Conservation (phyloP, 2,797 vertebrate genomes). For the Graptemys geographica region DNA sequence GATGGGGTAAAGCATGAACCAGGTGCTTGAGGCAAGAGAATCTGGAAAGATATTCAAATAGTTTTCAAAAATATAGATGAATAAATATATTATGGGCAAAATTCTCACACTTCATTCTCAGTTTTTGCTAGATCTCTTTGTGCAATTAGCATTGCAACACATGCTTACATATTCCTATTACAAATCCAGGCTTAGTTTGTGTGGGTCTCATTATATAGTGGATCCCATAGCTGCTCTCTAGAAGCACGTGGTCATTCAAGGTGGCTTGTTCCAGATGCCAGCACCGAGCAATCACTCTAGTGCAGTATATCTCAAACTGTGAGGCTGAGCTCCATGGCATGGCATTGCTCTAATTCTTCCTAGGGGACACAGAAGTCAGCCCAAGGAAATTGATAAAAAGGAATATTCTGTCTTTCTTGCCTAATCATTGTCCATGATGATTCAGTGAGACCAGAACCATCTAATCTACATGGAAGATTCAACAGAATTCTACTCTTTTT, state of each 20-base stretch:
- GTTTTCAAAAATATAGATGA: not conserved
- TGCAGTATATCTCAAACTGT: slow-evolving; percentile 5
- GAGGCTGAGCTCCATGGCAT: not conserved
- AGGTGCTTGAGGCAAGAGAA: slow-evolving; percentile 12
- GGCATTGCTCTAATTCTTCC: not conserved
- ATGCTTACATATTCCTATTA: not conserved
- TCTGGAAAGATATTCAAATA: slow-evolving; percentile 11
- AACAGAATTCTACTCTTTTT: slow-evolving; percentile 16
- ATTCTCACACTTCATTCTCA: not conserved
- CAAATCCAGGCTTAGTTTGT: not conserved
- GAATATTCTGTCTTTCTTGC: slow-evolving; percentile 70
- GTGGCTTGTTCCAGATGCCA: not conserved
- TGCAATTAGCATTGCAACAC: not conserved
- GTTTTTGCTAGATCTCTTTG: slow-evolving; percentile 22
- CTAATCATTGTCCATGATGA: slow-evolving; percentile 71
- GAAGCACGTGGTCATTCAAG: not conserved
- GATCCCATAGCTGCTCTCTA: not conserved
- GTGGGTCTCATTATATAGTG: rapidly evolving
- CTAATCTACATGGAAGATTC: slow-evolving; percentile 27
- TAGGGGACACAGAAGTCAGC: slow-evolving; percentile 27
- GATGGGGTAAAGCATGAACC: not conserved
- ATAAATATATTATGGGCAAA: not conserved
- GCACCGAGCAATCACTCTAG: not conserved
- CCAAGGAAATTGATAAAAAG: slow-evolving; percentile 44
- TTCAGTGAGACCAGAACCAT: slow-evolving; percentile 66